These are phyloP conservation scores for Andrena trimmerana DNA, from an alignment of 2,888 invertebrate genomes.

Conservation along the genomic window DNA sequence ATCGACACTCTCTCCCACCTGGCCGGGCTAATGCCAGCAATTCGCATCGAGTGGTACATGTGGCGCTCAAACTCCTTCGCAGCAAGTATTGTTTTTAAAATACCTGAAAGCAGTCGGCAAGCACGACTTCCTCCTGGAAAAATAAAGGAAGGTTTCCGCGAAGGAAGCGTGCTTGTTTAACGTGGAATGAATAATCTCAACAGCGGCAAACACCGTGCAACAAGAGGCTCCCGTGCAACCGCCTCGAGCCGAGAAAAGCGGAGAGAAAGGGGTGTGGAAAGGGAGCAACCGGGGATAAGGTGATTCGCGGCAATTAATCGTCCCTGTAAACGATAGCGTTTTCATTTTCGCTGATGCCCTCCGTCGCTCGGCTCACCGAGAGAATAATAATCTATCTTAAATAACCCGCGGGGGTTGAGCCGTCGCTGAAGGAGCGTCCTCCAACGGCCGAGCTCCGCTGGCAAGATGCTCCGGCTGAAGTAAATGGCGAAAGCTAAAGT, in stretches of 20 bases:
- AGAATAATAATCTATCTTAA: slow-evolving; percentile 84
- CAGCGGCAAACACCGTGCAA: slow-evolving; percentile 22
- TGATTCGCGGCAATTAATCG: slow-evolving; percentile 80
- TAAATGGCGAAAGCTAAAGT: slow-evolving; percentile 76
- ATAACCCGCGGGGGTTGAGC: slow-evolving; percentile 81
- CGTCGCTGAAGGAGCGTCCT: slow-evolving; percentile 54
- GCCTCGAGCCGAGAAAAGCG: slow-evolving; percentile 27
- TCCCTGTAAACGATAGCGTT: slow-evolving; percentile 82
- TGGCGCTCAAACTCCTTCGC: too few relatives aligned
- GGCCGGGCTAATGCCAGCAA: too few relatives aligned
- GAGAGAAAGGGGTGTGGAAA: slow-evolving; percentile 23
- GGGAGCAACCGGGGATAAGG: slow-evolving; percentile 61
- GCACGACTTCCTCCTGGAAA: too few relatives aligned
- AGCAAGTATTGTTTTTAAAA: too few relatives aligned
- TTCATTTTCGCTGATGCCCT: slow-evolving; percentile 82
- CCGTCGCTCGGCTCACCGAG: slow-evolving; percentile 55
- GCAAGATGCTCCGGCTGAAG: slow-evolving; percentile 62
- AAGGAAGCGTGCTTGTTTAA: too few relatives aligned
- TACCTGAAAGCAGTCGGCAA: too few relatives aligned
- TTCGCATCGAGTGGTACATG: background rate
- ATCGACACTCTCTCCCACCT: background rate
- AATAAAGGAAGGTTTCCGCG: too few relatives aligned
- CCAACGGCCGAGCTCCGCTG: slow-evolving; percentile 43
- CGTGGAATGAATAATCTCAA: background rate
- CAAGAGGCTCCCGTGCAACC: slow-evolving; percentile 44